Evolutionary conservation across 2,797 vertebrate species (phyloP), one percentile per base, ranked within the genome.

Genomic region (Anniella stebbinsi): DNA sequence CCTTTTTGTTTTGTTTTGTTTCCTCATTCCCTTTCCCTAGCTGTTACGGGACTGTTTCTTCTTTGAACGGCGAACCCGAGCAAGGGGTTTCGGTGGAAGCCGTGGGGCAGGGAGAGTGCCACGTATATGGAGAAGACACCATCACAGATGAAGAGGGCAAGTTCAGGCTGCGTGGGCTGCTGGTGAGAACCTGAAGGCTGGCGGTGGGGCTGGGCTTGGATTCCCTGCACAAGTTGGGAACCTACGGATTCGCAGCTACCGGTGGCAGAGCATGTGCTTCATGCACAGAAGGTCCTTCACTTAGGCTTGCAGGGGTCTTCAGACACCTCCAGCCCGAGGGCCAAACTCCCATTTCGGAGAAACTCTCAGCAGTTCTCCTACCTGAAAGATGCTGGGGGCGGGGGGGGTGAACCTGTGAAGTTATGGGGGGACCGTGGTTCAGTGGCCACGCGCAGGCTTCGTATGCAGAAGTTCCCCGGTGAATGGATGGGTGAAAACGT

Each of bases 101-200:
- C 0, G 96, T 98, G 94, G 99, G 99, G 2, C 99, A 99, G 97
- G 96, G 96, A 1, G 98, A 98, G 63, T 99, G 99, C 8, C 98
- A 97, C 91, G 97, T 99, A 88, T 99, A 99, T 91, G 99, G 98
- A 84, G 99, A 99, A 96, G 99, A 99, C 96, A 99, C 99, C 0
- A 94, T 99, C 94, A 99, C 99, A 0, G 99, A 99, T 2, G 99
- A 99, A 90, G 98, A 99, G 87, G 99, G 99, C 0, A 98, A 97
- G 89, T 99, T 99, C 97, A 96, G 99, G 80, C 97, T 99, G 13
- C 97, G 99, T 88, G 99, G 99, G 81, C 97, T 99, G 87, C 96
- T 98, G 98, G 99, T 99, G 96, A 98, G 98, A n/a, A 82, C 77
- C 5, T 0, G 41, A 18, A 41, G 0, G 0, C n/a, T 78, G 0